Evolutionary conservation across 1,140 invertebrate species (phyloP).

Genomic region (Neodiprion lecontei): DNA sequence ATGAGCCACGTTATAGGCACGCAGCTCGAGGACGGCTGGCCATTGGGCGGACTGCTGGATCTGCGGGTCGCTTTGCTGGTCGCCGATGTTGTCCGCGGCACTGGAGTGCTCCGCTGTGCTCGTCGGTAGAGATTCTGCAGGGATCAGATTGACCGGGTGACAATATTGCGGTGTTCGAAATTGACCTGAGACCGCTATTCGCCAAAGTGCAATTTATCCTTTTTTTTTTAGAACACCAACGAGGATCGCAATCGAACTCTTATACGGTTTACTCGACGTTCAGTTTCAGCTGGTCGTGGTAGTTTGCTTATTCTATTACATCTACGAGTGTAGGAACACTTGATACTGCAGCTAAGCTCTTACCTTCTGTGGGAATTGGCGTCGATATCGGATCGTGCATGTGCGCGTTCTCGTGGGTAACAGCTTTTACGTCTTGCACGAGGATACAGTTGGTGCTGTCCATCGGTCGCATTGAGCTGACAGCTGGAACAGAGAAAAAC

Average conservation of each 20-base stretch:
- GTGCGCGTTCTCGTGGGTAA: slow-evolving; percentile 79
- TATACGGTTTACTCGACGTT: too few relatives aligned
- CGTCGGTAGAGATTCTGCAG: slow-evolving; percentile 71
- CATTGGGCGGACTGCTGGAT: slow-evolving; percentile 74
- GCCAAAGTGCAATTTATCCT: slow-evolving; percentile 19
- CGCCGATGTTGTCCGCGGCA: slow-evolving; percentile 55
- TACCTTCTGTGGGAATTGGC: slow-evolving; percentile 77
- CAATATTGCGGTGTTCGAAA: neutral
- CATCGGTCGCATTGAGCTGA: slow-evolving; percentile 85
- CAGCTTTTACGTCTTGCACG: slow-evolving; percentile 88
- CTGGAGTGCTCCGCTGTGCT: slow-evolving; percentile 73
- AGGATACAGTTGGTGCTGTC: slow-evolving; percentile 87
- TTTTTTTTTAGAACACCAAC: slow-evolving; percentile 18
- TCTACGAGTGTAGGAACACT: too few relatives aligned
- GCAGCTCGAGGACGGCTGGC: slow-evolving; percentile 81
- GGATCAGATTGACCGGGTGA: slow-evolving; percentile 23
- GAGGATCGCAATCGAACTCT: neutral
- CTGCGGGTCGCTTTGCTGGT: slow-evolving; percentile 67
- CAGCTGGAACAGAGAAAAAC: slow-evolving; percentile 70
- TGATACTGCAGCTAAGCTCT: too few relatives aligned
- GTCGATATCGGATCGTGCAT: slow-evolving; percentile 75
- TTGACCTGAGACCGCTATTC: slow-evolving; percentile 11
- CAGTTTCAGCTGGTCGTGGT: too few relatives aligned
- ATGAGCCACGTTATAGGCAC: slow-evolving; percentile 82
- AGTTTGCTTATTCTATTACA: too few relatives aligned